A percentile compares a stretch with the other conserved stretches of the same genome.
These are phyloP conservation scores for Columbina picui DNA, from an alignment of 2,113 vertebrate genomes.

Conservation along the genomic window DNA sequence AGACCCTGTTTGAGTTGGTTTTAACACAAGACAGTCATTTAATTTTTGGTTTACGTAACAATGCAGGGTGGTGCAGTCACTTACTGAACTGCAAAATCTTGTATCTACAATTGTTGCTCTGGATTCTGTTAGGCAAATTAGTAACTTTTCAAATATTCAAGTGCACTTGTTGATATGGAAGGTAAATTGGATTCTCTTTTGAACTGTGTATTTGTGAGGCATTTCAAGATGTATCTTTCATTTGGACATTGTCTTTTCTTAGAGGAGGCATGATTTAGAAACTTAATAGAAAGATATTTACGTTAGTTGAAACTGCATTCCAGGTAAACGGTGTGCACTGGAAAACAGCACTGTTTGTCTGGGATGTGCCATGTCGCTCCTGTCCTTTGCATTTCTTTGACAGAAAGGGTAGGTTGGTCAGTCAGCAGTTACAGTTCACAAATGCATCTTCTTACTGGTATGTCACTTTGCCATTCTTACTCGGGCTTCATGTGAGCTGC, in stretches of 20 bases:
- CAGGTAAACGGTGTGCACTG: rapidly evolving
- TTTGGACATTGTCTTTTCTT: not conserved
- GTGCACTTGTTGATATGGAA: not conserved
- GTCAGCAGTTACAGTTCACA: not conserved
- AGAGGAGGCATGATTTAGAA: not conserved
- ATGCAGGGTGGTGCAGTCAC: not conserved
- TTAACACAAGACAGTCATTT: not conserved
- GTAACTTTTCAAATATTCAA: not conserved
- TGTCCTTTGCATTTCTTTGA: not conserved
- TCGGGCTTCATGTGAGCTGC: not conserved
- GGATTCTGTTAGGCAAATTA: not conserved
- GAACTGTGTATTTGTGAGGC: not conserved
- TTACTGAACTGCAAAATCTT: not conserved
- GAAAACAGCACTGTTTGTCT: not conserved
- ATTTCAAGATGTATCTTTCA: not conserved
- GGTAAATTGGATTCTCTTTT: not conserved
- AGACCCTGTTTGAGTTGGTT: not conserved
- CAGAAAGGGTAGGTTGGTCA: not conserved
- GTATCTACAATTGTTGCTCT: not conserved
- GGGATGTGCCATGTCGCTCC: not conserved
- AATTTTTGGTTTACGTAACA: not conserved
- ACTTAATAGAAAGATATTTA: not conserved
- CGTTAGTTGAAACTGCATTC: rapidly evolving
- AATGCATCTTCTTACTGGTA: not conserved
- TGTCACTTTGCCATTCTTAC: not conserved